These are phyloP conservation scores for Leuciscus waleckii DNA, from an alignment of 2,797 vertebrate species.

Conservation along the genomic window DNA sequence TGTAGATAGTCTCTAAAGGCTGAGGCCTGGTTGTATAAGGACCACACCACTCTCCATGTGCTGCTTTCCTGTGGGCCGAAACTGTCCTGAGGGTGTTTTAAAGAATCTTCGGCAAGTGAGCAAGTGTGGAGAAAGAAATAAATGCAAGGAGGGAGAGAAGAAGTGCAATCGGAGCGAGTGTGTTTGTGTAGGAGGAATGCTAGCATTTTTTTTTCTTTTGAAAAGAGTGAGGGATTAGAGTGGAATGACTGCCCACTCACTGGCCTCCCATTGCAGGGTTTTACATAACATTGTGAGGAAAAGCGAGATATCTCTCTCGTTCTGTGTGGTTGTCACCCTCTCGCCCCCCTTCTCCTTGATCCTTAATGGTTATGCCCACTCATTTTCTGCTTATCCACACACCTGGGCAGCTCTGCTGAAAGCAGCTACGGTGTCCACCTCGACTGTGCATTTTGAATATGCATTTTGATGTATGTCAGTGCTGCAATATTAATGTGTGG, in stretches of 20 bases:
- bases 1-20: constrained; percentile 3
- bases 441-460: constrained; percentile 34
- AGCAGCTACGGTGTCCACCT: constrained; percentile 32
- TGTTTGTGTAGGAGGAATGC: constrained; percentile 61
- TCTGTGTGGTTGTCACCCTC: constrained; percentile 31
- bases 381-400: constrained; percentile 48
- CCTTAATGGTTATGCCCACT: constrained; percentile 46
- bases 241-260: constrained; percentile 61
- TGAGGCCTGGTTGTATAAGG: not conserved
- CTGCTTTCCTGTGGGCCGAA: constrained; percentile 16
- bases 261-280: constrained; percentile 54
- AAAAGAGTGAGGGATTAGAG: constrained; percentile 59
- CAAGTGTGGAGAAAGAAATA: constrained; percentile 17
- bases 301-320: constrained; percentile 20
- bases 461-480: constrained; percentile 16
- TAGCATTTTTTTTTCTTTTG: constrained; percentile 49
- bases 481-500: not conserved
- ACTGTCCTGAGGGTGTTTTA: constrained; percentile 23
- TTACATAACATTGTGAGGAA: constrained; percentile 58
- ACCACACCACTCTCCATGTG: constrained; percentile 13
- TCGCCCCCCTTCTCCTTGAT: constrained; percentile 26
- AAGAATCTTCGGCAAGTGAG: constrained; percentile 28
- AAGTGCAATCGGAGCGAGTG: constrained; percentile 48
- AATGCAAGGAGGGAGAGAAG: constrained; percentile 30
- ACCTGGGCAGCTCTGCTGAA: constrained; percentile 50